Percentiles rank a stretch among this genome's conserved stretches.
Evolutionary conservation across 2,113 vertebrate species (phyloP).

Genomic region (Arvicanthis niloticus): DNA sequence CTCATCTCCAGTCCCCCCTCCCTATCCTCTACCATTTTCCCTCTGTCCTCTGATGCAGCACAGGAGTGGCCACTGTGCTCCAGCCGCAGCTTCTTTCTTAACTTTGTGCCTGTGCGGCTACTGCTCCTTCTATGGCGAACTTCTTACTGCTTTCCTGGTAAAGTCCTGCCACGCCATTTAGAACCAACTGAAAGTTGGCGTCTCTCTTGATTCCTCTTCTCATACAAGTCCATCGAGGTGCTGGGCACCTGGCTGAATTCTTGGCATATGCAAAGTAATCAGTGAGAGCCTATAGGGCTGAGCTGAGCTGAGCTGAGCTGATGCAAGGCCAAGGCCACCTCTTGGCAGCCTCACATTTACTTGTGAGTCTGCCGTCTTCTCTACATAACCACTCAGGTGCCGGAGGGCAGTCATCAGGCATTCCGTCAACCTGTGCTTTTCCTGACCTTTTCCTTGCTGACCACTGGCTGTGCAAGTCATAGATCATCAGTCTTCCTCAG

Average conservation of each 20-base stretch:
- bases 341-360: background rate
- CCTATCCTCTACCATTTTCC: rapidly evolving
- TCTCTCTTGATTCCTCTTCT: background rate
- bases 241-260: too few species aligned
- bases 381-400: background rate
- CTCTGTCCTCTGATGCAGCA: background rate
- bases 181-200: background rate
- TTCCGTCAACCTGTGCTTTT: background rate
- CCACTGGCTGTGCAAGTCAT: background rate
- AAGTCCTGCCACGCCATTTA: background rate
- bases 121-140: rapidly evolving
- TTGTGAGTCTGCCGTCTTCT: background rate
- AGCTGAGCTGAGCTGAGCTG: background rate
- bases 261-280: rapidly evolving
- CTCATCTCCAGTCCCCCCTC: background rate
- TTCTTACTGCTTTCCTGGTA: background rate
- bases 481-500: background rate
- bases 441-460: background rate
- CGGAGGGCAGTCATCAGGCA: background rate
- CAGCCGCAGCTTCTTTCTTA: background rate
- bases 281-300: background rate
- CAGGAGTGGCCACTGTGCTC: background rate
- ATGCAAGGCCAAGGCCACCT: background rate
- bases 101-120: rapidly evolving
- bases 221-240: background rate